Evolutionary conservation across 2,797 vertebrate species (phyloP).

Genomic region (Anguilla pacifica): DNA sequence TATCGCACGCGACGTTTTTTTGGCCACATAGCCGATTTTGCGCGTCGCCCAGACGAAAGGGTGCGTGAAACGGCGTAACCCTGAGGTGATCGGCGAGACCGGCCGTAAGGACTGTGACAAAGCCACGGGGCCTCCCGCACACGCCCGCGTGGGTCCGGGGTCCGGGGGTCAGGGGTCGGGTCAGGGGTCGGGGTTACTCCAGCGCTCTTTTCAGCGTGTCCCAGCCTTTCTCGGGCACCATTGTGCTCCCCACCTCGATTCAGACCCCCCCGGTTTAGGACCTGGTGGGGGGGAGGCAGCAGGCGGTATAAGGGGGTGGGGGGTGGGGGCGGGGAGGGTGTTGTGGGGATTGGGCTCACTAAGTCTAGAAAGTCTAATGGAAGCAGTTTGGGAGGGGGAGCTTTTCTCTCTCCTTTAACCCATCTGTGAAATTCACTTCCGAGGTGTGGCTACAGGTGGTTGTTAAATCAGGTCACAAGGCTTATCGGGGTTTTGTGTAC

Average conservation of each 20-base stretch:
- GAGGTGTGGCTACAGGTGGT: background rate
- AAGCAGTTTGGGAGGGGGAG: background rate
- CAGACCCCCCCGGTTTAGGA: background rate
- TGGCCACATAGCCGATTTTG: background rate
- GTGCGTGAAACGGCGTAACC: background rate
- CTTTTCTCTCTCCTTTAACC: background rate
- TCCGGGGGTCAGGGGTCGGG: too few species aligned
- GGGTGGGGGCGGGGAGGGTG: background rate
- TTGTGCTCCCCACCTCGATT: background rate
- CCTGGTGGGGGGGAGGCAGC: background rate
- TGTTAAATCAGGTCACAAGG: background rate
- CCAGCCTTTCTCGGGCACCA: background rate
- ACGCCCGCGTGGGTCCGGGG: background rate
- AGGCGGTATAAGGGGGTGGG: background rate
- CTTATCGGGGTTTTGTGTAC: background rate
- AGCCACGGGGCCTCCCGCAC: background rate
- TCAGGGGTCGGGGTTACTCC: background rate
- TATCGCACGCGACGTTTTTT: background rate
- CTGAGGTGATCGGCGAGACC: background rate
- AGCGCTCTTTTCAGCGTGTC: slow-evolving; percentile 10
- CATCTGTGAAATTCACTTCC: background rate
- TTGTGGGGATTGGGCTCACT: background rate
- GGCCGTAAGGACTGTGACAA: background rate
- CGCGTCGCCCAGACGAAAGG: background rate
- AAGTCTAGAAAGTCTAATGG: background rate